These are phyloP conservation scores for Vollenhovia emeryi DNA, from an alignment of 1,140 invertebrate genomes.

Conservation along the genomic window DNA sequence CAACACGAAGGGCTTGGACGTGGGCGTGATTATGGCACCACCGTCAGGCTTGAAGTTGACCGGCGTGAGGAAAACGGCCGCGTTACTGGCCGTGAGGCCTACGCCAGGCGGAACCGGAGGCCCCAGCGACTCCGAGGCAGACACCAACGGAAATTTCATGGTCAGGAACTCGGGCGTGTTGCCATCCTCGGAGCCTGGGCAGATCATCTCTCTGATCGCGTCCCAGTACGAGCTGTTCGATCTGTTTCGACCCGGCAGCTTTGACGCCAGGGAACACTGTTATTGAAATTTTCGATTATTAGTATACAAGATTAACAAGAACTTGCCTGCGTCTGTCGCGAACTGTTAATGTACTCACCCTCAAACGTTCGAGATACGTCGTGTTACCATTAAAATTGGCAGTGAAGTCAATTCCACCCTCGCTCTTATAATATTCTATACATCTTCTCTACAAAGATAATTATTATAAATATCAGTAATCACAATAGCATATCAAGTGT, in stretches of 20 bases:
- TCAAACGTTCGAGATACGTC: conserved; percentile 92
- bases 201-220: conserved; percentile 83
- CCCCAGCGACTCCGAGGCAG: conserved; percentile 77
- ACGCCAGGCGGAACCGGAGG: conserved; percentile 74
- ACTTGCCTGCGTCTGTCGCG: neutral
- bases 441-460: conserved; percentile 88
- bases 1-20: conserved; percentile 77
- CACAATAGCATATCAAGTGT: neutral
- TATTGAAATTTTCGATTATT: neutral
- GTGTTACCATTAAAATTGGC: conserved; percentile 90
- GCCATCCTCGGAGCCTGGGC: conserved; percentile 80
- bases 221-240: conserved; percentile 83
- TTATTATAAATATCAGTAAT: neutral
- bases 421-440: conserved; percentile 93
- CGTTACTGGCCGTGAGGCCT: conserved; percentile 75
- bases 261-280: conserved; percentile 82
- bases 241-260: conserved; percentile 81
- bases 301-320: conserved; percentile 8
- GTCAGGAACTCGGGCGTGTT: conserved; percentile 74
- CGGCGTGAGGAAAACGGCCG: conserved; percentile 80
- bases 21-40: conserved; percentile 76
- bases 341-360: conserved; percentile 82
- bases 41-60: conserved; percentile 81
- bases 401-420: conserved; percentile 92
- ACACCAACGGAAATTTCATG: conserved; percentile 81